Evolutionary conservation across 2,797 vertebrate genomes (phyloP), one percentile per base, ranked within the genome.

Genomic region (Xenopus petersii): DNA sequence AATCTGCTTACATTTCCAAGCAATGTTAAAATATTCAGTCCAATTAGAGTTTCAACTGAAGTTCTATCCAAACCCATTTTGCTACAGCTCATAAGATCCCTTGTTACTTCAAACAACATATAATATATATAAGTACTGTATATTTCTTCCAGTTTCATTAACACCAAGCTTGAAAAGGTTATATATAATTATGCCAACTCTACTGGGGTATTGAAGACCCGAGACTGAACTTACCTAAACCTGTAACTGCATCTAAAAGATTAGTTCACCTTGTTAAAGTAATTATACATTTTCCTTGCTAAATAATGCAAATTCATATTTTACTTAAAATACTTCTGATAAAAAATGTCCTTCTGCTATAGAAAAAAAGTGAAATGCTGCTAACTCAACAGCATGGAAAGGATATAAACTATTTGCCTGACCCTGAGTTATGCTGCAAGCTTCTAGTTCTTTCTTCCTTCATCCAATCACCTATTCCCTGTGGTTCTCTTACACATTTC

Each of bases 401-500:
- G 71, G n/a, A 21, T 30, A 30, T 30, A 30, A 30, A 30, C 26
- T 30, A 4, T 30, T 30, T 30, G 26, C 26, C 26, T 21, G 21
- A 30, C 26, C 58, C 3, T 67, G 69, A 12, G 46, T 46, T 47
- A 46, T 54, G 24, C 60, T 64, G 64, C 36, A 33, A 63, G 30
- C 30, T 36, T 47, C 16, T 60, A 13, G 30, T 36, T 58, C 65
- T 65, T 62, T 51, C 66, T 48, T 64, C 26, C 26, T 30, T 30
- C 26, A 30, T 21, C 72, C 65, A 73, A 58, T 73, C 75, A 51
- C 2, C 16, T 48, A 59, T 36, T 33, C 59, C 54, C 60, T 63
- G 30, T 68, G 61, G 49, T 69, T 64, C 55, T 64, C 59, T 36
- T 64, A 42, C 70, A 68, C 75, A 67, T 56, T 73, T 64, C 76